phyloP scores from a whole-genome alignment of 2,888 invertebrate species.

The Leptinotarsa juncta region DNA sequence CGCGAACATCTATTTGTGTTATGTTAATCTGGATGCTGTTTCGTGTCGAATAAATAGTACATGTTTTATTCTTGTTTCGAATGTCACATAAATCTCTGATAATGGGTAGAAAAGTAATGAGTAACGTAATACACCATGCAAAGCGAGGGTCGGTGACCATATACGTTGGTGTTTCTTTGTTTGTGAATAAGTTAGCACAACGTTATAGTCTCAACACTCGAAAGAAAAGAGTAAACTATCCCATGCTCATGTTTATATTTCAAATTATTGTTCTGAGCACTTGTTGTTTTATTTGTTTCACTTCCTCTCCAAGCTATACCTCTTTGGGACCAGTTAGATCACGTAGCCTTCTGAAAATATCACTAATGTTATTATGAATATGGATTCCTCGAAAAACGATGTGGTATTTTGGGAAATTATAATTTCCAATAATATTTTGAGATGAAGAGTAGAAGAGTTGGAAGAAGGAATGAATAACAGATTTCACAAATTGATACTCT shows the following conservation, averaged over 20 bases:
- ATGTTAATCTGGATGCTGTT: conserved; percentile 11
- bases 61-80: conserved; percentile 15
- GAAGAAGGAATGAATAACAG: no score
- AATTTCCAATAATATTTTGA: no score
- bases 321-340: no score
- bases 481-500: no score
- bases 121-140: conserved; percentile 25
- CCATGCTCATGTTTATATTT: not conserved
- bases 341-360: no score
- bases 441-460: no score
- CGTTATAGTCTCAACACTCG: conserved; percentile 2
- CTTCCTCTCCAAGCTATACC: not conserved
- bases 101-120: conserved; percentile 18
- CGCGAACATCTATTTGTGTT: conserved; percentile 8
- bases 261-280: not conserved
- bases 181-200: conserved; percentile 14
- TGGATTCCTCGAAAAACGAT: no score
- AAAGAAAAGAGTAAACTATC: not conserved
- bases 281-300: not conserved
- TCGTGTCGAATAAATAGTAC: conserved; percentile 11
- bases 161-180: conserved; percentile 15
- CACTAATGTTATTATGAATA: no score
- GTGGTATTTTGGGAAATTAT: no score
- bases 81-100: conserved; percentile 21
- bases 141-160: conserved; percentile 22